Percentiles rank a stretch among this genome's conserved stretches.
These are phyloP conservation scores for Eudemis profundana DNA, from an alignment of 2,888 invertebrate genomes.

Conservation along the genomic window DNA sequence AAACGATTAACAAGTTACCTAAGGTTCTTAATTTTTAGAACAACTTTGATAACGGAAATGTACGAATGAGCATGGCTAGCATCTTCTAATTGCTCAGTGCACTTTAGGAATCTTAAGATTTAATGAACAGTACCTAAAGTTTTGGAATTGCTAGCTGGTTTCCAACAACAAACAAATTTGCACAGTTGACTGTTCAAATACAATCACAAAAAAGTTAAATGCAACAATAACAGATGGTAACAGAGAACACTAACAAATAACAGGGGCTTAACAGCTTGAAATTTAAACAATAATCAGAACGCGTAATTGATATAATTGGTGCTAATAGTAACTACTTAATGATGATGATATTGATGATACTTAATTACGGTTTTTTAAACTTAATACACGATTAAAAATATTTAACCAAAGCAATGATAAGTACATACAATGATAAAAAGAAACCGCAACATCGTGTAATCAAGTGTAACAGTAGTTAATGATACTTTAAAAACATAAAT, in stretches of 20 bases:
- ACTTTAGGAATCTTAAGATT: neutral
- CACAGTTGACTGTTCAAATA: neutral
- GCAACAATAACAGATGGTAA: constrained; percentile 26
- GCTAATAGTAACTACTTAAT: constrained; percentile 5
- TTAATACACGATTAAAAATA: constrained; percentile 2
- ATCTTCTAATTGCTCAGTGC: constrained; percentile 7
- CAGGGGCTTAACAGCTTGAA: constrained; percentile 3
- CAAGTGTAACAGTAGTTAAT: neutral
- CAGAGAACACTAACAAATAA: constrained; percentile 31
- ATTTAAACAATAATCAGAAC: neutral
- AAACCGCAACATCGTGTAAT: neutral
- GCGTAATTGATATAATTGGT: neutral
- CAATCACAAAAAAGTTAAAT: constrained; percentile 9
- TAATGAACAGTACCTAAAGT: neutral
- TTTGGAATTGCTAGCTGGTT: neutral
- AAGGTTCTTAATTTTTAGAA: constrained; percentile 19
- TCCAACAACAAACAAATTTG: neutral
- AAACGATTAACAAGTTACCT: constrained; percentile 50
- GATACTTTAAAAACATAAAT: constrained; percentile 6
- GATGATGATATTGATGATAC: neutral
- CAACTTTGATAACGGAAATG: constrained; percentile 15
- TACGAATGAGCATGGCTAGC: constrained; percentile 1
- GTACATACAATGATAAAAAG: neutral
- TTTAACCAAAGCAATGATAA: neutral
- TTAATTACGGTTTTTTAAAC: neutral